Evolutionary conservation across 2,113 vertebrate genomes (phyloP).

Genomic region (Spheniscus mendiculus): DNA sequence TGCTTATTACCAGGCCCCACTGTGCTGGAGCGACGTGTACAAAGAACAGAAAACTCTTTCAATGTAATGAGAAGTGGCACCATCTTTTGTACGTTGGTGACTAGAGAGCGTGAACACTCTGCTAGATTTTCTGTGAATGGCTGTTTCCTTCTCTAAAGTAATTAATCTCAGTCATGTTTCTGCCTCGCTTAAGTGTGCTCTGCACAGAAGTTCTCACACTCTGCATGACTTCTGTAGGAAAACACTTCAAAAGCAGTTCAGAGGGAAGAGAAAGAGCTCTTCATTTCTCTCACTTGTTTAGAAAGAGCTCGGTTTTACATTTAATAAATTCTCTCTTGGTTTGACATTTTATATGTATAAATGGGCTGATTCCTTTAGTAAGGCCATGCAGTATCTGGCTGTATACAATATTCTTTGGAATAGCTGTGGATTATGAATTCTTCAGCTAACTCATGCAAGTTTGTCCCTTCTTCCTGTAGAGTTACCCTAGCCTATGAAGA

Average conservation of each 20-base stretch:
- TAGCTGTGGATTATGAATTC: background rate
- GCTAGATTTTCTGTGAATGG: background rate
- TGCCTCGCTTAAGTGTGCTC: background rate
- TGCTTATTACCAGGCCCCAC: background rate
- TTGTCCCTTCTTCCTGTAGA: background rate
- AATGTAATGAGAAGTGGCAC: background rate
- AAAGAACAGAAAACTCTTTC: background rate
- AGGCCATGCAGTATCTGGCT: background rate
- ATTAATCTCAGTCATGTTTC: background rate
- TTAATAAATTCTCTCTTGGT: background rate
- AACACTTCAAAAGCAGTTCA: background rate
- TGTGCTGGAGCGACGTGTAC: background rate
- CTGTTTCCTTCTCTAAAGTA: background rate
- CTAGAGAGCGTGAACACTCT: background rate
- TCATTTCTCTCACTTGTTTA: background rate
- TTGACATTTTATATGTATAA: background rate
- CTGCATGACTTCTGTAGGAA: background rate
- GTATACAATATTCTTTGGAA: background rate
- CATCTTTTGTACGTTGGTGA: accelerated
- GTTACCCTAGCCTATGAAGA: background rate
- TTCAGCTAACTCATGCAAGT: background rate
- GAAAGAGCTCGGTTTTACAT: background rate
- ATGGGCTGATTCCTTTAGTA: background rate
- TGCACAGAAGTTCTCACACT: background rate
- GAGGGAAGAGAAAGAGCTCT: background rate